These are phyloP conservation scores for Halcyon leucocephala DNA, from an alignment of 2,797 vertebrate species.

Conservation along the genomic window DNA sequence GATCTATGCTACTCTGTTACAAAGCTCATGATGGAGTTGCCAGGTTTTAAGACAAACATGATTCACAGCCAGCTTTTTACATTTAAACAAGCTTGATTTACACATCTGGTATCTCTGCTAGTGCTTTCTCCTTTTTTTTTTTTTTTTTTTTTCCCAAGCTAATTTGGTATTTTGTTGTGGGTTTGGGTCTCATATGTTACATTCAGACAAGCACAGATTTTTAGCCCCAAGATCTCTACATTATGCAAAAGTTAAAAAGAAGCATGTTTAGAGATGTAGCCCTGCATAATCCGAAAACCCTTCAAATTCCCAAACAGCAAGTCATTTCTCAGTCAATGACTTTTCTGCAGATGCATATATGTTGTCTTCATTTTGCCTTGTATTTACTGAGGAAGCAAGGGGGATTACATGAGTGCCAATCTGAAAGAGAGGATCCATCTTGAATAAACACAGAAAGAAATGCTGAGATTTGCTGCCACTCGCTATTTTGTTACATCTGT, in stretches of 20 bases:
- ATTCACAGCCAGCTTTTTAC: background rate
- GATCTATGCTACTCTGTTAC: background rate
- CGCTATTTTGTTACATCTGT: rapidly evolving
- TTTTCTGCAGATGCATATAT: background rate
- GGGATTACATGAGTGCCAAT: background rate
- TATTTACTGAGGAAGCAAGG: background rate
- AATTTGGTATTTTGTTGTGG: background rate
- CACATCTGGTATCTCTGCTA: rapidly evolving
- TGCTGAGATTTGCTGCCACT: background rate
- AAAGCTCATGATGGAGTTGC: background rate
- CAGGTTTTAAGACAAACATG: background rate
- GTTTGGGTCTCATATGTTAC: background rate
- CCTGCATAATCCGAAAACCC: background rate
- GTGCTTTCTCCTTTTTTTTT: too few species aligned
- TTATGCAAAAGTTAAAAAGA: background rate
- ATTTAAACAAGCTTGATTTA: background rate
- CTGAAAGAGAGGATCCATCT: background rate
- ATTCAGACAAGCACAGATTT: background rate
- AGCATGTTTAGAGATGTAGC: background rate
- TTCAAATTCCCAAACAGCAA: background rate
- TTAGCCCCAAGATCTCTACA: background rate
- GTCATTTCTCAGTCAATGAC: background rate
- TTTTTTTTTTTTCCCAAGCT: background rate
- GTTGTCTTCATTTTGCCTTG: background rate
- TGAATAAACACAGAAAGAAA: background rate